A percentile compares a stretch with the other conserved stretches of the same genome.
phyloP scores from a whole-genome alignment of 1,140 invertebrate species.

The Glossosoma conforme region DNA sequence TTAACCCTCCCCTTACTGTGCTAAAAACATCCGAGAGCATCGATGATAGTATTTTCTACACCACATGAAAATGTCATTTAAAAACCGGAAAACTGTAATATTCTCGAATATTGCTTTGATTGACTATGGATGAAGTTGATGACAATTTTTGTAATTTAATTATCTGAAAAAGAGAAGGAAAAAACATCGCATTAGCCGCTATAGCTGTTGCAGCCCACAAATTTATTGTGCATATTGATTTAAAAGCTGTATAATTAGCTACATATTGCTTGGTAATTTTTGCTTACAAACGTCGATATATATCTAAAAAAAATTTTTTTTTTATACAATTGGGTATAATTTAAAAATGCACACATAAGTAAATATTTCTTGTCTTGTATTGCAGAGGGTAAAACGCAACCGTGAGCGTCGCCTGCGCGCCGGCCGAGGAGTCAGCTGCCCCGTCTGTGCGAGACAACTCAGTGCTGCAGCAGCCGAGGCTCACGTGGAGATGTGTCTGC shows the following conservation, averaged over 20 bases:
- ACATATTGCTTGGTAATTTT: too few species aligned
- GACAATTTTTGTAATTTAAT: too few species aligned
- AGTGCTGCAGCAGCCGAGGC: conserved; percentile 33
- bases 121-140: background rate
- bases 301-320: background rate
- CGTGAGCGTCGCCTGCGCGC: conserved; percentile 19
- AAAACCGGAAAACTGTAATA: background rate
- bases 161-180: too few species aligned
- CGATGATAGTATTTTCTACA: background rate
- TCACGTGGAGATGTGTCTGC: conserved; percentile 26
- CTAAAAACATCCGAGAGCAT: background rate
- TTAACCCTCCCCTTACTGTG: background rate
- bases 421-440: conserved; percentile 13
- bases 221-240: too few species aligned
- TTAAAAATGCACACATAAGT: background rate
- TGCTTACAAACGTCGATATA: too few species aligned
- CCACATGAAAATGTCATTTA: background rate
- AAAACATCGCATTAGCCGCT: too few species aligned
- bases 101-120: background rate
- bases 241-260: too few species aligned
- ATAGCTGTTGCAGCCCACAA: too few species aligned
- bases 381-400: conserved; percentile 23
- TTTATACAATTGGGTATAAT: background rate
- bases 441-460: conserved; percentile 17
- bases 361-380: conserved; percentile 17